phyloP scores from a whole-genome alignment of 2,797 vertebrate genomes.

The Pogonophryne albipinna region DNA sequence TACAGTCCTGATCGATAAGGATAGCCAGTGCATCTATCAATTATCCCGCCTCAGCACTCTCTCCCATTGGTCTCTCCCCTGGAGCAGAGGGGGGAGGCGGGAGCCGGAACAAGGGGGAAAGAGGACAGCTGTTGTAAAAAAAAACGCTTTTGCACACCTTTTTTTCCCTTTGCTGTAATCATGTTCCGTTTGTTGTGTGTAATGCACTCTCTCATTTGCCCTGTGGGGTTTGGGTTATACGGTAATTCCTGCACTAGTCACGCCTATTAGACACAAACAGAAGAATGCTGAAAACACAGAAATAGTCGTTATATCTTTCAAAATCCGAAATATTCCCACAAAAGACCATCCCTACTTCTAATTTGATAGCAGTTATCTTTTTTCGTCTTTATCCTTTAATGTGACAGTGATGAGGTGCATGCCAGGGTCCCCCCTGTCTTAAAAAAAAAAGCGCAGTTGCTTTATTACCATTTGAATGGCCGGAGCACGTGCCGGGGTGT shows the following conservation, averaged over 20 bases:
- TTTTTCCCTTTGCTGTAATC: conserved; percentile 56
- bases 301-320: neutral
- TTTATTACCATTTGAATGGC: conserved; percentile 78
- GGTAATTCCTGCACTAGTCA: conserved; percentile 8
- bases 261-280: conserved; percentile 19
- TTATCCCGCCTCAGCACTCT: conserved; percentile 89
- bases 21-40: conserved; percentile 91
- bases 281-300: neutral
- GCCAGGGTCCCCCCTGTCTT: conserved; percentile 1
- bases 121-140: conserved; percentile 69
- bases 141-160: conserved; percentile 39
- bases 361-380: neutral
- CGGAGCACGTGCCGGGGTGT: conserved; percentile 70
- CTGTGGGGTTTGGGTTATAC: conserved; percentile 21
- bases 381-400: neutral
- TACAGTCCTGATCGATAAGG: conserved; percentile 87
- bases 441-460: conserved; percentile 60
- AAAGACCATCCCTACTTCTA: neutral
- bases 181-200: conserved; percentile 43
- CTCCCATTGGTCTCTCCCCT: conserved; percentile 83
- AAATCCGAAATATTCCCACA: neutral
- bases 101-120: conserved; percentile 53
- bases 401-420: conserved; percentile 39
- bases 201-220: conserved; percentile 17
- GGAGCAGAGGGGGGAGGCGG: conserved; percentile 57